These are phyloP conservation scores for Marisa cornuarietis DNA, from an alignment of 1,140 invertebrate genomes.

Conservation along the genomic window DNA sequence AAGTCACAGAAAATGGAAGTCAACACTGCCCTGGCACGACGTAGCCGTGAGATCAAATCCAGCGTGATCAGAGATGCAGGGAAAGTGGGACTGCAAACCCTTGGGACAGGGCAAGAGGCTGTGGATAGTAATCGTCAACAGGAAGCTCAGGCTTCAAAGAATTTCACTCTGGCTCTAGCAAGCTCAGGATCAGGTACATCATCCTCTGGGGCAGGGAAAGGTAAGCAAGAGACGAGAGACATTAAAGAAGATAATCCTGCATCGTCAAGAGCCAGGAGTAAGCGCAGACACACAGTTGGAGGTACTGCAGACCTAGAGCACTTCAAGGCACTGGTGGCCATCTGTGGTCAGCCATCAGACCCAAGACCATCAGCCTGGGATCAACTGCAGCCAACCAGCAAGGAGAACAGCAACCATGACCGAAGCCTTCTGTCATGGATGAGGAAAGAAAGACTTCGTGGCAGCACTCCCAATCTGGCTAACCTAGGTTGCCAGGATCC, in stretches of 20 bases:
- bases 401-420: slow-evolving; percentile 19
- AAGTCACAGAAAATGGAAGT: slow-evolving; percentile 45
- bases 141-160: not conserved
- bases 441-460: slow-evolving; percentile 49
- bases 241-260: too few relatives aligned
- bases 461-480: slow-evolving; percentile 51
- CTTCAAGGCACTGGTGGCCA: slow-evolving; percentile 68
- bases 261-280: slow-evolving; percentile 31
- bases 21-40: slow-evolving; percentile 26
- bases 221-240: not conserved
- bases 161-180: not conserved
- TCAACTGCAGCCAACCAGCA: slow-evolving; percentile 58
- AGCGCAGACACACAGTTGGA: slow-evolving; percentile 87
- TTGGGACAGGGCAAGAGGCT: too few relatives aligned
- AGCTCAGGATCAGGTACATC: not conserved
- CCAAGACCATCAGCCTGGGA: slow-evolving; percentile 64
- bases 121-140: too few relatives aligned
- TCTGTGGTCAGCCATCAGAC: slow-evolving; percentile 50
- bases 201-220: slow-evolving; percentile 9
- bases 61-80: not conserved
- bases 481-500: not conserved
- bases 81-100: not conserved
- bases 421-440: slow-evolving; percentile 54
- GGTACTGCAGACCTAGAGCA: slow-evolving; percentile 86
- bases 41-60: not conserved